These are phyloP conservation scores for Diacarnus erythraeanus DNA, from an alignment of 37 sponge, comb jelly and placozoan genomes.

Conservation along the genomic window DNA sequence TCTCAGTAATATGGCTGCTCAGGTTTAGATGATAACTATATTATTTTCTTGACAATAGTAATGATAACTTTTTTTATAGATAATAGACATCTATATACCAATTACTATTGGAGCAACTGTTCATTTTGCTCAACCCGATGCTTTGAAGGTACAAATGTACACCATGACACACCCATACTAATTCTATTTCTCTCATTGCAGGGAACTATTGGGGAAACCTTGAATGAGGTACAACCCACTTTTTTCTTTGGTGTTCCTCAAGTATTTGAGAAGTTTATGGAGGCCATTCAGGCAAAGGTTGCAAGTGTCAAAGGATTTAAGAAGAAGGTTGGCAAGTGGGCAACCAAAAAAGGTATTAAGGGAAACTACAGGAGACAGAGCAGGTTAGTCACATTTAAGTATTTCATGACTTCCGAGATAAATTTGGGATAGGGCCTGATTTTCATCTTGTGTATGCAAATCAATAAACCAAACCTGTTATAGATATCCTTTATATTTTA, in stretches of 20 bases:
- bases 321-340: constrained; percentile 45
- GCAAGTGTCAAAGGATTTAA: constrained; percentile 42
- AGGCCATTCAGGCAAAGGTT: constrained; percentile 25
- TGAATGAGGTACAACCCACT: constrained; percentile 74
- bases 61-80: not conserved
- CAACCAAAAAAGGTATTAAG: constrained; percentile 64
- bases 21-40: not conserved
- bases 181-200: no score
- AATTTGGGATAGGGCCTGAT: no score
- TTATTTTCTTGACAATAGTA: not conserved
- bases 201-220: constrained; percentile 69
- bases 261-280: constrained; percentile 71
- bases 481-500: no score
- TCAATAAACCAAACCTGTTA: no score
- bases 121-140: constrained; percentile 88
- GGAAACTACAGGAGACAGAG: constrained; percentile 70
- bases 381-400: no score
- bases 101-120: constrained; percentile 48
- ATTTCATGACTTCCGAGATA: no score
- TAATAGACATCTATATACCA: constrained; percentile 61
- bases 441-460: no score
- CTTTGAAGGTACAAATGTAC: constrained; percentile 60
- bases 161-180: no score
- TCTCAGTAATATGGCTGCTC: constrained; percentile 76
- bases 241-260: constrained; percentile 37